Evolutionary conservation across 2,113 vertebrate genomes (phyloP).

Genomic region (Hemicordylus capensis): DNA sequence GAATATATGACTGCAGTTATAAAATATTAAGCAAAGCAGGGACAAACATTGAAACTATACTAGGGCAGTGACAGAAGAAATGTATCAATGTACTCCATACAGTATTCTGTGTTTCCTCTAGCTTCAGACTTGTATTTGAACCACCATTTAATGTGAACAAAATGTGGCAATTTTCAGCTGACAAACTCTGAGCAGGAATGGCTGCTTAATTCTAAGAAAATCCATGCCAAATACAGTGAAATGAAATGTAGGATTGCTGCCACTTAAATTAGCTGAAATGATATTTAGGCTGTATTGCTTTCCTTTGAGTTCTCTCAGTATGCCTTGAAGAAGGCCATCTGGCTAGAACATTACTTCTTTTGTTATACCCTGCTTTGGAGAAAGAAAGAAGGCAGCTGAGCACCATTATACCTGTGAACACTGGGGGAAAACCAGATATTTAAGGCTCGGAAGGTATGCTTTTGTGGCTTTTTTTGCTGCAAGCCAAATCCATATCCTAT

Average conservation of each 20-base stretch:
- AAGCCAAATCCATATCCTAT: slow-evolving; percentile 31
- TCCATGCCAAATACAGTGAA: slow-evolving; percentile 56
- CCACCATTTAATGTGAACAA: slow-evolving; percentile 36
- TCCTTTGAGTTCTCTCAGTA: slow-evolving; percentile 73
- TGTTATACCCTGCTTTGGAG: slow-evolving; percentile 61
- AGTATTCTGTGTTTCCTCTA: not conserved
- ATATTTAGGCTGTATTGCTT: slow-evolving; percentile 71
- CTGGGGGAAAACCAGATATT: slow-evolving; percentile 34
- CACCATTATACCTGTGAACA: not conserved
- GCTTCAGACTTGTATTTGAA: slow-evolving; percentile 31
- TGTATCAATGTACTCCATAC: not conserved
- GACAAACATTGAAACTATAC: not conserved
- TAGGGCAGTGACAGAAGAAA: slow-evolving; percentile 12
- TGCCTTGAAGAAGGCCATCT: slow-evolving; percentile 75
- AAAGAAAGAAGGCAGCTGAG: slow-evolving; percentile 59
- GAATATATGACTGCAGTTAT: not conserved
- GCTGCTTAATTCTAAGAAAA: slow-evolving; percentile 32
- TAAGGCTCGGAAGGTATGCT: slow-evolving; percentile 15
- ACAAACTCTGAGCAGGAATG: slow-evolving; percentile 49
- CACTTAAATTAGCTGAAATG: slow-evolving; percentile 74
- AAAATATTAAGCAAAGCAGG: accelerated
- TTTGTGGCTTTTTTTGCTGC: not conserved
- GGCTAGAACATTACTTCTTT: slow-evolving; percentile 69
- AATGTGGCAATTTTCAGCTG: slow-evolving; percentile 38
- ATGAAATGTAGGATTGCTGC: slow-evolving; percentile 64